A percentile compares a stretch with the other conserved stretches of the same genome.
Evolutionary conservation across 2,113 vertebrate genomes (phyloP).

Genomic region (Caretta caretta): DNA sequence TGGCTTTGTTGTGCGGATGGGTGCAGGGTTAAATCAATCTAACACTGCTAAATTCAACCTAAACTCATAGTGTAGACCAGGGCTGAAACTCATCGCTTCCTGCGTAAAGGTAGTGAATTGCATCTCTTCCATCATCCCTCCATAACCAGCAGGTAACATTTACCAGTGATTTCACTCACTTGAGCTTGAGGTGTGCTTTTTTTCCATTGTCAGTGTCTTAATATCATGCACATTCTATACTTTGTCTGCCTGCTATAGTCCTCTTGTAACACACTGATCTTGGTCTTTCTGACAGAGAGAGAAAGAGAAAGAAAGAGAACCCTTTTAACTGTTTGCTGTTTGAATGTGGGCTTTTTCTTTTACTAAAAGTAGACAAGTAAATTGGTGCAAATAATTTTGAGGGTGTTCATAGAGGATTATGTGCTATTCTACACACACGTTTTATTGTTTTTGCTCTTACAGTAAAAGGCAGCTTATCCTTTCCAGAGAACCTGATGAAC

Average conservation of each 20-base stretch:
- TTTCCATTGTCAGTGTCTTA: background rate
- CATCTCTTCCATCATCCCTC: background rate
- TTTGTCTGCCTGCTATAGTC: background rate
- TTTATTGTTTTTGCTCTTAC: background rate
- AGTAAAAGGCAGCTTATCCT: background rate
- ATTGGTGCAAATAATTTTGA: background rate
- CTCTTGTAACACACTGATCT: background rate
- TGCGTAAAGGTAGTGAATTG: background rate
- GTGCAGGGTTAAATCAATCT: no score
- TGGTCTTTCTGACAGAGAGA: background rate
- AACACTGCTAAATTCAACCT: no score
- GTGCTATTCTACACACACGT: background rate
- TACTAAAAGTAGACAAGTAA: background rate
- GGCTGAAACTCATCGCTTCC: background rate
- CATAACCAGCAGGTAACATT: background rate
- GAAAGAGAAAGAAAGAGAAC: rapidly evolving
- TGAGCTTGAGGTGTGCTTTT: background rate
- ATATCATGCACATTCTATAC: background rate
- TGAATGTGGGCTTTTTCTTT: background rate
- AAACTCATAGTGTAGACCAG: no score
- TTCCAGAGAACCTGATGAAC: background rate
- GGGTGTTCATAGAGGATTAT: background rate
- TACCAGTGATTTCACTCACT: background rate
- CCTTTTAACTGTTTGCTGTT: rapidly evolving
- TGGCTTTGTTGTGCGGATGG: no score